Evolutionary conservation across 2,888 invertebrate species (phyloP), one percentile per base, ranked within the genome.

Genomic region (Tachina fera): DNA sequence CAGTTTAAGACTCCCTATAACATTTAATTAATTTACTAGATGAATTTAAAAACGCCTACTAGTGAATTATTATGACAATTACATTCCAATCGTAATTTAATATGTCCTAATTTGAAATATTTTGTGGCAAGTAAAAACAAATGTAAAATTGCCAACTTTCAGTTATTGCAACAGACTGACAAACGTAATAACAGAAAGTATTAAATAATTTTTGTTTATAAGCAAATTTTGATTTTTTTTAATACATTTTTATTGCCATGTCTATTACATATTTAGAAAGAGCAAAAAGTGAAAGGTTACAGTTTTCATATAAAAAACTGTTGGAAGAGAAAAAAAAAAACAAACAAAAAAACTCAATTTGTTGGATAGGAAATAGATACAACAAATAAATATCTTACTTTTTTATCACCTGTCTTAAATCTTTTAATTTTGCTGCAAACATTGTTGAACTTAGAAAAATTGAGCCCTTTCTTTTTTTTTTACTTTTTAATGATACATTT

Each of bases 271-370:
- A 63, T 41, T 51, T 49, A 14, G 6, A 10, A 16, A 45, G 1
- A 45, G 31, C 61, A 19, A 67, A 51, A 41, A 79, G 61, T 71
- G 70, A 71, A 79, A 79, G 61, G 61, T 79, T 63, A 53, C 45
- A 41, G 45, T 63, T 71, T 79, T 78, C 39, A 16, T 14, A 43
- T 31, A 31, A 45, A 1, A 11, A 14, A 1, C 11, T 3, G 31
- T 31, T 31, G n/a, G n/a, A n/a, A 31, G 19, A 75, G 9, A 49
- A 22, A 74, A 16, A 45, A 31, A 3, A 43, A 61, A 61, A 61
- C 16, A 16, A 39, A 14, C 4, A 70, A 53, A 61, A n/a, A 47
- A 14, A 11, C 45, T 58, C 6, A 49, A 61, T 41, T 61, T 49
- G 51, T 74, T 74, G 19, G 39, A 49, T 19, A 49, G 16, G 22